These are phyloP conservation scores for Symphodus melops DNA, from an alignment of 2,113 vertebrate species.

Conservation along the genomic window DNA sequence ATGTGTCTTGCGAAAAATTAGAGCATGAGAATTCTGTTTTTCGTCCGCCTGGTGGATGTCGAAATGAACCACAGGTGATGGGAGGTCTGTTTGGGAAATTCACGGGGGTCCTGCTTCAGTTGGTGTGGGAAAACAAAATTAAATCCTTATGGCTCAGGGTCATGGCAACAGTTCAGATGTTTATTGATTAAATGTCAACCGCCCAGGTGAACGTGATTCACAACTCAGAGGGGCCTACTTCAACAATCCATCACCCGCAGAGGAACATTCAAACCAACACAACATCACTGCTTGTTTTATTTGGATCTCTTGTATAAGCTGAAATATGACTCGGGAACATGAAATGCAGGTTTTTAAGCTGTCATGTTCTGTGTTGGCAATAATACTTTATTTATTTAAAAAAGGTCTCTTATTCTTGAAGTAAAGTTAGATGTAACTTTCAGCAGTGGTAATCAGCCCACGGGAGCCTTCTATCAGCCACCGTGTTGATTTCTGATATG, in stretches of 20 bases:
- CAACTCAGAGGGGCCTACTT: constrained; percentile 71
- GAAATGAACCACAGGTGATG: constrained; percentile 64
- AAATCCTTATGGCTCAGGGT: constrained; percentile 78
- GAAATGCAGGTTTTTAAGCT: background rate
- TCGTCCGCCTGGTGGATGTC: constrained; percentile 37
- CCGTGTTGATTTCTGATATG: no score
- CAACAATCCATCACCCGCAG: constrained; percentile 73
- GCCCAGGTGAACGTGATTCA: constrained; percentile 83
- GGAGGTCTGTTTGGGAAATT: constrained; percentile 62
- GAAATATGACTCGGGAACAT: background rate
- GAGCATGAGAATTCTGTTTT: constrained; percentile 56
- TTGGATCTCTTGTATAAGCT: constrained; percentile 10
- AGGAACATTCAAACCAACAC: constrained; percentile 71
- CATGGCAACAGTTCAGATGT: constrained; percentile 82
- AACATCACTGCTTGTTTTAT: constrained; percentile 21
- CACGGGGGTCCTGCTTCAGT: constrained; percentile 62
- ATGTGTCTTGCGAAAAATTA: constrained; percentile 65
- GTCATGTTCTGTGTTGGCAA: background rate
- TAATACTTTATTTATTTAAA: no score
- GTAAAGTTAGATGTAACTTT: no score
- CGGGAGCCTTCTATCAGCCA: no score
- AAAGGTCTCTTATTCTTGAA: no score
- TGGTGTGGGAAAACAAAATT: constrained; percentile 74
- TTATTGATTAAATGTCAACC: constrained; percentile 85
- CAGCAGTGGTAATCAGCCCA: no score